Evolutionary conservation across 2,888 invertebrate genomes (phyloP), one percentile per base, ranked within the genome.

Genomic region (Nezara viridula): DNA sequence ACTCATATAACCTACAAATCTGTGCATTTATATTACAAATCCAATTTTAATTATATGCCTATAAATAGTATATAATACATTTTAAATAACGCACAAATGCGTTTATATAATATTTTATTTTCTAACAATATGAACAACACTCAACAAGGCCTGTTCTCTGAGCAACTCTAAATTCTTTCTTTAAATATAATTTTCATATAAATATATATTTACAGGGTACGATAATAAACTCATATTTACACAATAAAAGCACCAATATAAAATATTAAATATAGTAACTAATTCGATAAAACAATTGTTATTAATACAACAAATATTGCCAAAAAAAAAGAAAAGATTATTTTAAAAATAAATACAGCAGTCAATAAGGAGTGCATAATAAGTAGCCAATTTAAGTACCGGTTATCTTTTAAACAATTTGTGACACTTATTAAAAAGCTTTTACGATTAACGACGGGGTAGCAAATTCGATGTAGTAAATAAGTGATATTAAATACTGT

Each of bases 111-210:
- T 66, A 66, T 88, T 88, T 66, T 88, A 47, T 66, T 88, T 47
- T 88, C 60, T 88, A 88, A 88, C 88, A 88, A 88, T 47, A 88
- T 88, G 88, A 88, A 88, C 60, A 88, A 88, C 88, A 88, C 47
- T 49, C 49, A 88, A 73, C 88, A 88, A 88, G 88, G 88, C 88
- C 88, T 73, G 88, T 73, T 88, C 66, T 88, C 88, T 88, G 88
- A 88, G 88, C 88, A 66, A 88, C 27, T 47, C 73, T 88, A 88
- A 88, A 88, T 73, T 47, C 60, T 88, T 21, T 88, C 88, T 44
- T 81, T 81, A 81, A 81, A 81, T 81, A 81, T 81, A 40, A 81
- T 81, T 77, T 81, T 81, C 44, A 40, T 81, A 81, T 81, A 81
- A 81, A 81, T 81, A 81, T 81, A 81, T 81, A 81, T 81, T 44